Conservation (phyloP, 2,113 vertebrate genomes). For the Megaceryle torquata region DNA sequence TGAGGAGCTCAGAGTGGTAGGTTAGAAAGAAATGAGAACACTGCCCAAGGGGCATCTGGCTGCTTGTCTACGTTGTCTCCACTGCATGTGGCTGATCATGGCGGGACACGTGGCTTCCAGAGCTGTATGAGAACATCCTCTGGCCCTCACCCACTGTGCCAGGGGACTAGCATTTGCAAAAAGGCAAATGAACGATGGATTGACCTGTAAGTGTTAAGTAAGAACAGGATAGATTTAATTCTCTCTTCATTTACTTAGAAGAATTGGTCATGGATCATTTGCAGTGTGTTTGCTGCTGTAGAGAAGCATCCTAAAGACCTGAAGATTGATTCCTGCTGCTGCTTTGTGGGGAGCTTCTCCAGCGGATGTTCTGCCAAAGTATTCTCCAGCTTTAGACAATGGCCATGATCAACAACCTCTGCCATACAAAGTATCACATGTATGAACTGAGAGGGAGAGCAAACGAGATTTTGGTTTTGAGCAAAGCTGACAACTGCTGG, state of each 20-base stretch:
- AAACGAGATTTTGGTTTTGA: neutral
- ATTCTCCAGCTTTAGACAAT: neutral
- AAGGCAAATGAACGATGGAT: neutral
- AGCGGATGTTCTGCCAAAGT: neutral
- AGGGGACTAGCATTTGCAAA: neutral
- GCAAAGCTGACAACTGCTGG: neutral
- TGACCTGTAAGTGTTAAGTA: neutral
- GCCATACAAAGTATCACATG: accelerated
- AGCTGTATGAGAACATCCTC: neutral
- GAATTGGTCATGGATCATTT: conserved; percentile 30
- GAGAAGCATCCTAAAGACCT: neutral
- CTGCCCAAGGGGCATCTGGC: neutral
- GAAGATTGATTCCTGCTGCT: neutral
- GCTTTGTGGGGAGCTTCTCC: neutral
- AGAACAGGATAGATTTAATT: neutral
- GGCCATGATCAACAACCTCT: neutral
- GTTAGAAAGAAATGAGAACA: conserved; percentile 26
- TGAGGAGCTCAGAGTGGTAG: conserved; percentile 23
- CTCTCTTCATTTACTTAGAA: neutral
- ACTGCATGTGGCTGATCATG: neutral
- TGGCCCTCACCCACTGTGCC: neutral
- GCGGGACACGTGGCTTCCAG: neutral
- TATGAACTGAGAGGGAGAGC: neutral
- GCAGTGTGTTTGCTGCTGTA: neutral
- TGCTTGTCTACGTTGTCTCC: neutral